Conservation (phyloP, 2,888 invertebrate genomes). For the Panopea generosa region DNA sequence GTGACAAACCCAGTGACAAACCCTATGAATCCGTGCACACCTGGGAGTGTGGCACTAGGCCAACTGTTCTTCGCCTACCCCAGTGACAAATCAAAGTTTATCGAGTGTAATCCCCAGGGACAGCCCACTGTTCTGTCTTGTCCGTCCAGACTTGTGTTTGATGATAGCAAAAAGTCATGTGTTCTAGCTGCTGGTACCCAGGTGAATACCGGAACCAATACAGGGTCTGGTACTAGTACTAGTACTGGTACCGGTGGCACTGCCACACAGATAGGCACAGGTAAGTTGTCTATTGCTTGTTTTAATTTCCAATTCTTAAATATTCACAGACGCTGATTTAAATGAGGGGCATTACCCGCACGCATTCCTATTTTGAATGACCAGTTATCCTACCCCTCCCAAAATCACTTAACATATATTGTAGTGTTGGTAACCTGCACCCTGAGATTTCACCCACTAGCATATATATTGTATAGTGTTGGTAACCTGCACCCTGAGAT, state of each 20-base stretch:
- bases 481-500: too few species aligned
- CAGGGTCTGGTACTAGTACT: constrained; percentile 22
- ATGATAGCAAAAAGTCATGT: constrained; percentile 57
- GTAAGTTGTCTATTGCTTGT: neutral
- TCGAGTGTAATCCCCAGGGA: constrained; percentile 61
- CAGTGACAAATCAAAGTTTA: constrained; percentile 64
- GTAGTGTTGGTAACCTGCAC: too few species aligned
- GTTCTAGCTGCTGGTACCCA: constrained; percentile 37
- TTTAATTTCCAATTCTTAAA: too few species aligned
- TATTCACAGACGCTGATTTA: too few species aligned
- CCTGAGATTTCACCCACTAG: too few species aligned
- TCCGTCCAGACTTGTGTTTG: constrained; percentile 61
- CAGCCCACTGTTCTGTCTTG: constrained; percentile 61
- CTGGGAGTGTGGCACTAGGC: constrained; percentile 52
- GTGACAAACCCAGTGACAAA: too few species aligned
- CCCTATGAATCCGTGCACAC: constrained; percentile 57
- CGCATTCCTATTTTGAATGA: too few species aligned
- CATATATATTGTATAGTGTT: too few species aligned
- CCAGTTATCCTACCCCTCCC: too few species aligned
- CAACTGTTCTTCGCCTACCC: constrained; percentile 57
- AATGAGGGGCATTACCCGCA: too few species aligned
- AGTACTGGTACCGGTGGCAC: constrained; percentile 2
- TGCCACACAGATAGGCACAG: neutral
- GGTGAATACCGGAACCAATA: constrained; percentile 12
- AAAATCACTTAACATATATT: too few species aligned